Base-by-base conservation (phyloP, 1,140 invertebrate species). In the Diachasmimorpha longicaudata region DNA sequence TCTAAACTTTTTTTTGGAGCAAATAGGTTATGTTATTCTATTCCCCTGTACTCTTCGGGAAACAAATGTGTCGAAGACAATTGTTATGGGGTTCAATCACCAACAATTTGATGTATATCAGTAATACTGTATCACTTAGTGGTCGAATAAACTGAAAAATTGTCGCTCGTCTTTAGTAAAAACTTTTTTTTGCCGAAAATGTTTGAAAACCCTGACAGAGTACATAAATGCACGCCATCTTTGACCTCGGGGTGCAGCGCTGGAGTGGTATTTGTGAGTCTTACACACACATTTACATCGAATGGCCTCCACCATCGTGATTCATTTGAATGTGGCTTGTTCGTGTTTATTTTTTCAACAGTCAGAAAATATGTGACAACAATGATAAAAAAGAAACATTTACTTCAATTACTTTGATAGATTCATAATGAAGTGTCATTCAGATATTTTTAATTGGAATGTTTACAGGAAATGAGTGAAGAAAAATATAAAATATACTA, bases 141-240 rank as follows among this genome's bases (percentile, higher is more conserved):
- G 11, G 23, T 63, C 23, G 14, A 8, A 8, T n/a, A 63, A 52
- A 25, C 4, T 23, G 6, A 25, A 11, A 1, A 63, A 31, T 63
- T 25, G 58, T 9, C 31, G 23, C 9, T 63, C 31, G 10, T 63
- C 58, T 63, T 23, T 63, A 11, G 9, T 23, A 25, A 31, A 23
- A 63, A 13, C 21, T 63, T 42, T 19, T 13, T 23, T 23, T 23
- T 8, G 39, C 13, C 23, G 14, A 72, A 37, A 52, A 36, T 52
- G 4, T 48, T 58, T 83, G 69, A 78, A 82, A 81, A 80, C 75
- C 75, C 79, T 83, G 82, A 81, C 78, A 83, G 78, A 82, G 82
- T 74, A 82, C 70, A 79, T 79, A 77, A 70, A 81, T 76, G 78
- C 80, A 80, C 83, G 83, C 83, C 83, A 84, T 83, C 78, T 82